phyloP scores from a whole-genome alignment of 2,797 vertebrate species.

The Melanotaenia nigrans region DNA sequence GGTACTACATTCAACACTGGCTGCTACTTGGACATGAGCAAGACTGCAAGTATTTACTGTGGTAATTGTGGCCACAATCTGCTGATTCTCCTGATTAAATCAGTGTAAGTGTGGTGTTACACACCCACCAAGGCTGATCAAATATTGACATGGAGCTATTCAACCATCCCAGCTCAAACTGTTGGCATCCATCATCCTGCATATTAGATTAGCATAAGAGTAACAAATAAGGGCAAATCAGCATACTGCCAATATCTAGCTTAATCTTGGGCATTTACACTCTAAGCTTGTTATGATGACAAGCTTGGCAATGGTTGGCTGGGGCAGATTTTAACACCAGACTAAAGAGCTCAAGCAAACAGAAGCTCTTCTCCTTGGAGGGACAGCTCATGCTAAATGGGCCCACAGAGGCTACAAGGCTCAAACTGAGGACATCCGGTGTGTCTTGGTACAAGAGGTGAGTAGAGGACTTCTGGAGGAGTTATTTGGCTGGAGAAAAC shows the following conservation, averaged over 20 bases:
- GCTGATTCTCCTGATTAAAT: slow-evolving; percentile 49
- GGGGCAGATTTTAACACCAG: slow-evolving; percentile 60
- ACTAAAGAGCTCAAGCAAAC: slow-evolving; percentile 62
- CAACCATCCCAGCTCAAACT: slow-evolving; percentile 43
- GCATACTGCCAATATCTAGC: slow-evolving; percentile 58
- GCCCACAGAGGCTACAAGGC: slow-evolving; percentile 19
- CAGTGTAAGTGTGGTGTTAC: slow-evolving; percentile 35
- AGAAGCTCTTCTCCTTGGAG: slow-evolving; percentile 45
- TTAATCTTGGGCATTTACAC: slow-evolving; percentile 66
- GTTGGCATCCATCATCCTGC: slow-evolving; percentile 45
- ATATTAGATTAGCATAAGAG: slow-evolving; percentile 56
- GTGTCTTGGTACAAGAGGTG: slow-evolving; percentile 24
- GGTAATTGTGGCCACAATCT: slow-evolving; percentile 23
- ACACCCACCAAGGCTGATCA: slow-evolving; percentile 42
- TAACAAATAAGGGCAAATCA: slow-evolving; percentile 52
- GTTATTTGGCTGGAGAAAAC: slow-evolving; percentile 41
- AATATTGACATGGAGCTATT: slow-evolving; percentile 59
- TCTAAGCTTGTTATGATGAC: slow-evolving; percentile 68
- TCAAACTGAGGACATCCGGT: slow-evolving; percentile 31
- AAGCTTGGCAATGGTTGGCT: slow-evolving; percentile 58
- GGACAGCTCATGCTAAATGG: slow-evolving; percentile 39
- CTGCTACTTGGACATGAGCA: slow-evolving; percentile 40
- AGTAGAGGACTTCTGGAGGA: slow-evolving; percentile 35
- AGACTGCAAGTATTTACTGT: slow-evolving; percentile 42
- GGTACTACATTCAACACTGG: slow-evolving; percentile 36